Conservation (phyloP, 2,888 invertebrate species). For the Copidosoma aretas region DNA sequence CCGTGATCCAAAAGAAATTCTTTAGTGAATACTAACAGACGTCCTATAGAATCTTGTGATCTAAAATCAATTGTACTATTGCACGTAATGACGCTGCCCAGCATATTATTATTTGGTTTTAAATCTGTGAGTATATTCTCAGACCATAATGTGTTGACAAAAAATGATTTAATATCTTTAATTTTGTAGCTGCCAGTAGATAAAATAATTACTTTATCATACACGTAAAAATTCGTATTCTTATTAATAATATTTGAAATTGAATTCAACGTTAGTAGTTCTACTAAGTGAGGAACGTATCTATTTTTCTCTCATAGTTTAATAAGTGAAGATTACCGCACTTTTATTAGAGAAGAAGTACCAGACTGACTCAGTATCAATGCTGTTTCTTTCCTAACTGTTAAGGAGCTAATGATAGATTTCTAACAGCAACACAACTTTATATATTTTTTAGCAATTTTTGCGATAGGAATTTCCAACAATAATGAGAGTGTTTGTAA, state of each 20-base stretch:
- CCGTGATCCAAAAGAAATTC: no score
- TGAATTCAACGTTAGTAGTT: neutral
- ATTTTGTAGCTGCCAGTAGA: no score
- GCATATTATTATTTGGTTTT: neutral
- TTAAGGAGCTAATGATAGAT: no score
- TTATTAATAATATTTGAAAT: neutral
- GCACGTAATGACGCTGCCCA: conserved; percentile 3
- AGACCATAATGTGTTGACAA: no score
- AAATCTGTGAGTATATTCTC: neutral
- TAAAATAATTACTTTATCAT: neutral
- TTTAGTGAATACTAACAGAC: conserved; percentile 5
- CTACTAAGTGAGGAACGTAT: neutral
- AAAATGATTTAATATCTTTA: no score
- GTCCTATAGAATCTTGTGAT: conserved; percentile 14
- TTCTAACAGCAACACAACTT: neutral
- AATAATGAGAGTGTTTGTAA: neutral
- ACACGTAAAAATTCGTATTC: conserved; percentile 4
- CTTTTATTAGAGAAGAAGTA: neutral
- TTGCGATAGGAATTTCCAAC: conserved; percentile 10
- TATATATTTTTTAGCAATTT: neutral
- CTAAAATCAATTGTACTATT: conserved; percentile 3
- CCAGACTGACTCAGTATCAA: neutral
- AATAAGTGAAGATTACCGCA: neutral
- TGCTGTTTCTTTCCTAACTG: neutral
- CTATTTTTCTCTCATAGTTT: neutral